Conservation (phyloP, 2,113 vertebrate genomes). For the Sigmodon hispidus region DNA sequence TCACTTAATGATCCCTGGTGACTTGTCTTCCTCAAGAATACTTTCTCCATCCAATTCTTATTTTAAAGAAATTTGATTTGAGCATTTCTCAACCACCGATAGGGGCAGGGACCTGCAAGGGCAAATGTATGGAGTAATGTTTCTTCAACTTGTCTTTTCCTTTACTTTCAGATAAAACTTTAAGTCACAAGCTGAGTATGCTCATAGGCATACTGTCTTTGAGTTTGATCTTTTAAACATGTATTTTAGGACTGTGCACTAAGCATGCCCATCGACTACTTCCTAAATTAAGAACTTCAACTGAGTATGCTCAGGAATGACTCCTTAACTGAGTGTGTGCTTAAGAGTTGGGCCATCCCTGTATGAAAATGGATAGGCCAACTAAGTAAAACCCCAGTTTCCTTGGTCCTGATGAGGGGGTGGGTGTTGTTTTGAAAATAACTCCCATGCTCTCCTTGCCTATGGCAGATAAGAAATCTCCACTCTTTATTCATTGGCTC, state of each 20-base stretch:
- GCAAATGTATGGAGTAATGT: not conserved
- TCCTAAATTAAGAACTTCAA: not conserved
- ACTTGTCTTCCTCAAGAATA: not conserved
- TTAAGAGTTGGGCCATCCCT: not conserved
- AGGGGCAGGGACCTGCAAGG: not conserved
- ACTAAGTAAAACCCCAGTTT: not conserved
- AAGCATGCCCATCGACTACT: not conserved
- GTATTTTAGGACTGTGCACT: not conserved
- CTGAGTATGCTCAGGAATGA: not conserved
- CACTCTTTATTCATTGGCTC: not conserved
- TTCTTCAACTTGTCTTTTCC: not conserved
- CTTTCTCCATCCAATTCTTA: constrained; percentile 8
- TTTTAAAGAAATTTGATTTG: constrained; percentile 30
- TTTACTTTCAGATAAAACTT: not conserved
- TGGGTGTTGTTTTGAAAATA: not conserved
- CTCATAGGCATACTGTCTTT: not conserved
- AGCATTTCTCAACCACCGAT: not conserved
- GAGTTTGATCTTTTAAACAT: not conserved
- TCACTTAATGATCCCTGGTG: not conserved
- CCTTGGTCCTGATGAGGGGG: not conserved
- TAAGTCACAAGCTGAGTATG: not conserved
- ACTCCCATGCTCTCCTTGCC: not conserved
- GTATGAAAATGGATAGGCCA: not conserved
- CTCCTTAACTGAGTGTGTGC: not conserved
- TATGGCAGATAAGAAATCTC: not conserved